These are phyloP conservation scores for Ceratosolen solmsi DNA, from an alignment of 1,140 invertebrate genomes.

Conservation along the genomic window DNA sequence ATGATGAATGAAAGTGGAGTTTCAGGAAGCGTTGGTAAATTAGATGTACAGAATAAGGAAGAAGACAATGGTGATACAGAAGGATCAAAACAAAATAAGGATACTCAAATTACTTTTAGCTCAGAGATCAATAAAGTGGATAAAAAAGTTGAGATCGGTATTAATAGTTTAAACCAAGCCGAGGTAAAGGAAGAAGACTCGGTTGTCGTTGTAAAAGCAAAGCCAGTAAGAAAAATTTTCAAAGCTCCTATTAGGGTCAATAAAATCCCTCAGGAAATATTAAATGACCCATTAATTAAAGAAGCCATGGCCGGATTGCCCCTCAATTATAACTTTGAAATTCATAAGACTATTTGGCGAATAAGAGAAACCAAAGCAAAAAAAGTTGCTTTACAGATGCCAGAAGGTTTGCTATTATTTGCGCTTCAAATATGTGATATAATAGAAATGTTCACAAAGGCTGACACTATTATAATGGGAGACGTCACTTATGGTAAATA, in stretches of 20 bases:
- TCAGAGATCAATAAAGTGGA: not conserved
- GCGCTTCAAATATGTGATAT: constrained; percentile 95
- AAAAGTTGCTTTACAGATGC: constrained; percentile 96
- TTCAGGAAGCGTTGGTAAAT: not conserved
- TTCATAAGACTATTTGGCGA: constrained; percentile 98
- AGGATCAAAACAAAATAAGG: not conserved
- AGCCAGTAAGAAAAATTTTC: constrained; percentile 84
- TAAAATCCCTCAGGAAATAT: constrained; percentile 88
- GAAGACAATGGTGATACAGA: not conserved
- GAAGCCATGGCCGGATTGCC: constrained; percentile 85
- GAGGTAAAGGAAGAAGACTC: constrained; percentile 55
- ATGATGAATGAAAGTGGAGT: constrained; percentile 35
- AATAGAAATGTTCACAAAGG: constrained; percentile 92
- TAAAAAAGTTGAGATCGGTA: not conserved
- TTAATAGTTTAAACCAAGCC: not conserved
- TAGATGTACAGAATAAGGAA: not conserved
- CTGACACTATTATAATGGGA: constrained; percentile 97
- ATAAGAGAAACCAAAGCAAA: constrained; percentile 87
- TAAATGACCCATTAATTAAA: constrained; percentile 85
- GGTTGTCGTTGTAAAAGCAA: constrained; percentile 83
- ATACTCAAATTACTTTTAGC: not conserved
- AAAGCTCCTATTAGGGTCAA: constrained; percentile 82
- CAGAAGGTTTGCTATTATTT: constrained; percentile 95
- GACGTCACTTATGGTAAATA: constrained; percentile 93
- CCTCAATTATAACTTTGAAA: constrained; percentile 98